These are phyloP conservation scores for Polyommatus icarus DNA, from an alignment of 2,888 invertebrate genomes.

Conservation along the genomic window DNA sequence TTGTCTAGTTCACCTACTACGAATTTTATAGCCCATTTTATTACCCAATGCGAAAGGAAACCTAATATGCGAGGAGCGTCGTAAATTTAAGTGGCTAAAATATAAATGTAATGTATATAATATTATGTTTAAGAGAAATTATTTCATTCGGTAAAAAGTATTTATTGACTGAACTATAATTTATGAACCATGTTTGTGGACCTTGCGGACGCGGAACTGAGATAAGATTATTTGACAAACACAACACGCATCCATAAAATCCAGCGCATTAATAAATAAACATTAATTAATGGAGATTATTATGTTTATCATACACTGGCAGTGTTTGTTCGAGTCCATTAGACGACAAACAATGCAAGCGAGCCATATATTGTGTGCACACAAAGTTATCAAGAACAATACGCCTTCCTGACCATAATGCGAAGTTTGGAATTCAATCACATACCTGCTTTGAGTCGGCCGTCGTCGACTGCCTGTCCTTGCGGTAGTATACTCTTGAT, in stretches of 20 bases:
- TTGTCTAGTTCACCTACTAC: neutral
- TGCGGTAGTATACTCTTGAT: slow-evolving; percentile 91
- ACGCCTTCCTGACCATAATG: slow-evolving; percentile 53
- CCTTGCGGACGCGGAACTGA: slow-evolving; percentile 12
- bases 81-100: too few relatives aligned
- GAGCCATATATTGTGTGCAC: slow-evolving; percentile 44
- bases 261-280: neutral
- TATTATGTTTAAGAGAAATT: neutral
- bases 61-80: neutral
- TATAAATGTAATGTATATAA: too few relatives aligned
- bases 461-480: slow-evolving; percentile 92
- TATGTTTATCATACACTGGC: slow-evolving; percentile 31
- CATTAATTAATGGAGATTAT: slow-evolving; percentile 1
- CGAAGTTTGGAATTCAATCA: slow-evolving; percentile 35
- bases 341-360: slow-evolving; percentile 41
- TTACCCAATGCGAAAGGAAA: neutral
- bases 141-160: neutral
- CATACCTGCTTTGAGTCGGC: slow-evolving; percentile 88
- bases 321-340: slow-evolving; percentile 33
- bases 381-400: slow-evolving; percentile 49
- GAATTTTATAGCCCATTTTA: neutral
- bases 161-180: too few relatives aligned
- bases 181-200: neutral
- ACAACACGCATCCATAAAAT: slow-evolving; percentile 11
- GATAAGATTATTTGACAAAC: slow-evolving; percentile 23